Percentiles rank a stretch among this genome's conserved stretches.
Conservation (phyloP, 2,888 invertebrate genomes). For the Zygaena filipendulae region DNA sequence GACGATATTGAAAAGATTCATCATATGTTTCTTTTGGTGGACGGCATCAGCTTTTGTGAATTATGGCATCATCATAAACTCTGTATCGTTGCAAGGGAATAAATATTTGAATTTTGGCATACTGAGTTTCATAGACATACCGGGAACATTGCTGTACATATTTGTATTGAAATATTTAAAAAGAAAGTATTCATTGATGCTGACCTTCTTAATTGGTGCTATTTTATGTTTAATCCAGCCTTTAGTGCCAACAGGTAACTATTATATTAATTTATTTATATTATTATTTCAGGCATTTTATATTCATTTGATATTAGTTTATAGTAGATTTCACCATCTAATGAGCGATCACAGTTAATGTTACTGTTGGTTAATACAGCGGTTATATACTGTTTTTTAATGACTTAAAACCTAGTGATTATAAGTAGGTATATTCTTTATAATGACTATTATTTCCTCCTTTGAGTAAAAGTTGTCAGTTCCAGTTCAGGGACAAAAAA, state of each 20-base stretch:
- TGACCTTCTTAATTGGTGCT: constrained; percentile 65
- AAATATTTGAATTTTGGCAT: constrained; percentile 80
- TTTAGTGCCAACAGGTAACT: constrained; percentile 66
- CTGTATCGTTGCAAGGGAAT: constrained; percentile 78
- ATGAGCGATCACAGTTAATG: no score
- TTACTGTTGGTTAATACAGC: no score
- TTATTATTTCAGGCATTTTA: no score
- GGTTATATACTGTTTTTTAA: no score
- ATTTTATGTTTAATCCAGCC: constrained; percentile 69
- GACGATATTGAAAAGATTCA: constrained; percentile 35
- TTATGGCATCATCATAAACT: constrained; percentile 80
- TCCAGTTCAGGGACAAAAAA: no score
- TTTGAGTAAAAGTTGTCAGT: no score
- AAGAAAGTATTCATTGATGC: constrained; percentile 64
- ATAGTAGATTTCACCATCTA: no score
- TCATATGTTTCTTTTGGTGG: constrained; percentile 52
- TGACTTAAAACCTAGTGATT: no score
- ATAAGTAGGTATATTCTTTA: no score
- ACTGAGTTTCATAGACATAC: constrained; percentile 65
- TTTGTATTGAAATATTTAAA: constrained; percentile 64
- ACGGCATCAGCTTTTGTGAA: constrained; percentile 79
- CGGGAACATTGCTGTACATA: constrained; percentile 64
- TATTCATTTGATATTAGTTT: no score
- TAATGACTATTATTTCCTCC: no score
- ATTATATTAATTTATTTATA: no score